These are phyloP conservation scores for Verasper variegatus DNA, from an alignment of 2,113 vertebrate genomes.

Conservation along the genomic window DNA sequence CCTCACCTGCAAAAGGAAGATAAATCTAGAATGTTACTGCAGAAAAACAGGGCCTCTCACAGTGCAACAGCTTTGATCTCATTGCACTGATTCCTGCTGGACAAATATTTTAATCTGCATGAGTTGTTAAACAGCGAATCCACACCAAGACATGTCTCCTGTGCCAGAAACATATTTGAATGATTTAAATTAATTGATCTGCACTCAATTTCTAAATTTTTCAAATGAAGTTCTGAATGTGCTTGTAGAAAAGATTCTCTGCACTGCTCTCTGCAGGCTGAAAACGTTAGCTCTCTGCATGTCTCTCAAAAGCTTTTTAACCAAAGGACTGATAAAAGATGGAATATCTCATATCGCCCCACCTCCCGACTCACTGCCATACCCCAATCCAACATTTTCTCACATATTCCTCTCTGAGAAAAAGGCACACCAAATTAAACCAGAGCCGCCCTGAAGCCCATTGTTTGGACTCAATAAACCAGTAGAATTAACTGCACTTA, in stretches of 20 bases:
- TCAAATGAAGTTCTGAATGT: background rate
- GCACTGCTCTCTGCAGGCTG: slow-evolving; percentile 3
- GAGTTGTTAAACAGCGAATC: background rate
- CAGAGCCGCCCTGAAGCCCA: background rate
- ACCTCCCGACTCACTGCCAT: background rate
- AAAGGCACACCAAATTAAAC: background rate
- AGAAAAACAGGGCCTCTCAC: background rate
- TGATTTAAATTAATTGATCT: background rate
- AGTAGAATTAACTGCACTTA: background rate
- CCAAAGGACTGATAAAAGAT: background rate
- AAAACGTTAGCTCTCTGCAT: background rate
- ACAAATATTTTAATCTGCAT: background rate
- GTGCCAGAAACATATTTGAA: no score
- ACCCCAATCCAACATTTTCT: background rate
- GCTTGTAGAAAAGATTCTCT: background rate
- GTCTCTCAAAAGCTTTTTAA: background rate
- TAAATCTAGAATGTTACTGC: slow-evolving; percentile 34
- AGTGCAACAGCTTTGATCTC: slow-evolving; percentile 38
- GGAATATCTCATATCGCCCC: background rate
- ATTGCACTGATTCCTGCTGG: background rate
- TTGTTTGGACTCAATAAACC: slow-evolving; percentile 5
- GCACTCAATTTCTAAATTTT: background rate
- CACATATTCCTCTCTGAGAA: background rate
- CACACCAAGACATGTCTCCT: no score
- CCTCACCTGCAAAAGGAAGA: background rate